A percentile compares a stretch with the other conserved stretches of the same genome.
These are phyloP conservation scores for Dorcus hopei DNA, from an alignment of 2,888 invertebrate genomes.

Conservation along the genomic window DNA sequence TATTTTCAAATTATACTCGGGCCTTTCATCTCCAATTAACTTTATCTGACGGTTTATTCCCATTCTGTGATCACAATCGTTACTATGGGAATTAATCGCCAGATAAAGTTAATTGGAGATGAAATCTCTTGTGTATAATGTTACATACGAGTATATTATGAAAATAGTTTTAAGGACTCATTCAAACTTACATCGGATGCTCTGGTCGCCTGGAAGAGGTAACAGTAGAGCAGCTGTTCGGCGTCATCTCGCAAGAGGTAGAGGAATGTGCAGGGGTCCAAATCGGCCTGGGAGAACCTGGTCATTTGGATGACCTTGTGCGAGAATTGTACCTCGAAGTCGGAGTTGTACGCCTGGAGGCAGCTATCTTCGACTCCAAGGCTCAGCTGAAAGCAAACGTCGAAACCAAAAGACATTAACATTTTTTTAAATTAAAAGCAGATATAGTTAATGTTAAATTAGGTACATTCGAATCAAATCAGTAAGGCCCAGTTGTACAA, in stretches of 20 bases:
- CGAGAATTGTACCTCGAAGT: slow-evolving; percentile 66
- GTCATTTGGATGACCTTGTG: slow-evolving; percentile 63
- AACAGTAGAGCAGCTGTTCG: slow-evolving; percentile 71
- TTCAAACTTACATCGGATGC: slow-evolving; percentile 63
- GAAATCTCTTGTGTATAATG: too few species aligned
- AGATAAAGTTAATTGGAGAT: too few species aligned
- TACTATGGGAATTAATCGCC: too few species aligned
- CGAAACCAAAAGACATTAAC: slow-evolving; percentile 7
- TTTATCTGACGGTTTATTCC: too few species aligned
- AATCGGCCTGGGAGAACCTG: slow-evolving; percentile 49
- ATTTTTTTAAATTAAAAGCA: too few species aligned
- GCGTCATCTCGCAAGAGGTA: slow-evolving; percentile 71
- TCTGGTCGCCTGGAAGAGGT: slow-evolving; percentile 67
- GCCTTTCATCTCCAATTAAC: too few species aligned
- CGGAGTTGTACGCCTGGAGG: slow-evolving; percentile 65
- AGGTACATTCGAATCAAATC: too few species aligned
- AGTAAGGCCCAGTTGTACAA: too few species aligned
- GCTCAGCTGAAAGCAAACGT: slow-evolving; percentile 59
- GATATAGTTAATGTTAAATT: too few species aligned
- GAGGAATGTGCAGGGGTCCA: slow-evolving; percentile 58
- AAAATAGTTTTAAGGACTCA: neutral
- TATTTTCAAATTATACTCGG: too few species aligned
- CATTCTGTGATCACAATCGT: too few species aligned
- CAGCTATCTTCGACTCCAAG: slow-evolving; percentile 69
- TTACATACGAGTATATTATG: too few species aligned